phyloP scores from a whole-genome alignment of 2,888 invertebrate species.

The Odiellus spinosus region DNA sequence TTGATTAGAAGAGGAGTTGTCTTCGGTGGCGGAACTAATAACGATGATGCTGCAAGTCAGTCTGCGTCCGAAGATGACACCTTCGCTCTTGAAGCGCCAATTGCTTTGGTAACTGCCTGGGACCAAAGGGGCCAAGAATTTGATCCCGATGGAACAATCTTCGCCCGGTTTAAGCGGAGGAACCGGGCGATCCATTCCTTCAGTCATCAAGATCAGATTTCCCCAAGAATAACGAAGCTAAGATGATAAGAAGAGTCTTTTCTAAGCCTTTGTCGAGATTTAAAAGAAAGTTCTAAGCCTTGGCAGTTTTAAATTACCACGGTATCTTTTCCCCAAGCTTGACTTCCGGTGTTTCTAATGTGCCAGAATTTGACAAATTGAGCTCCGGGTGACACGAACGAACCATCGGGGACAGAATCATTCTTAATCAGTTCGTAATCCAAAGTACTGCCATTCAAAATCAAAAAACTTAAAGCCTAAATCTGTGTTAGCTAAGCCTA shows the following conservation, averaged over 20 bases:
- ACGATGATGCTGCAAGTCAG: slow-evolving; percentile 29
- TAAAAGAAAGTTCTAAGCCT: no score
- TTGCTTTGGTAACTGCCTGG: slow-evolving; percentile 26
- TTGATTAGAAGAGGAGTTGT: no score
- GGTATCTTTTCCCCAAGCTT: slow-evolving; percentile 25
- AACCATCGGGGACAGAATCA: slow-evolving; percentile 28
- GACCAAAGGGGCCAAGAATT: slow-evolving; percentile 24
- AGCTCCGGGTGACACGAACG: slow-evolving; percentile 25
- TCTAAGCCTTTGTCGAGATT: no score
- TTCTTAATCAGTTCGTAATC: slow-evolving; percentile 25
- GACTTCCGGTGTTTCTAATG: slow-evolving; percentile 27
- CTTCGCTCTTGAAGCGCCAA: slow-evolving; percentile 27
- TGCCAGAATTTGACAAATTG: slow-evolving; percentile 28
- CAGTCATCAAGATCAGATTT: slow-evolving; percentile 19
- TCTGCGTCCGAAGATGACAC: slow-evolving; percentile 27
- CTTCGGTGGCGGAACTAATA: slow-evolving; percentile 7
- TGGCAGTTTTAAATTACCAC: no score
- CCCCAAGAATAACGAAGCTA: slow-evolving; percentile 16
- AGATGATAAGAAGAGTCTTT: no score
- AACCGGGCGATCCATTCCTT: slow-evolving; percentile 21
- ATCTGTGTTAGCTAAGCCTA: no score
- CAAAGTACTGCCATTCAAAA: slow-evolving; percentile 15
- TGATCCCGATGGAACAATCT: slow-evolving; percentile 25
- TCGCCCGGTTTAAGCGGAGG: slow-evolving; percentile 25
- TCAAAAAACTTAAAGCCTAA: no score